A percentile compares a stretch with the other conserved stretches of the same genome.
Evolutionary conservation across 2,888 invertebrate genomes (phyloP).

Genomic region (Fissipunctia ypsillon): DNA sequence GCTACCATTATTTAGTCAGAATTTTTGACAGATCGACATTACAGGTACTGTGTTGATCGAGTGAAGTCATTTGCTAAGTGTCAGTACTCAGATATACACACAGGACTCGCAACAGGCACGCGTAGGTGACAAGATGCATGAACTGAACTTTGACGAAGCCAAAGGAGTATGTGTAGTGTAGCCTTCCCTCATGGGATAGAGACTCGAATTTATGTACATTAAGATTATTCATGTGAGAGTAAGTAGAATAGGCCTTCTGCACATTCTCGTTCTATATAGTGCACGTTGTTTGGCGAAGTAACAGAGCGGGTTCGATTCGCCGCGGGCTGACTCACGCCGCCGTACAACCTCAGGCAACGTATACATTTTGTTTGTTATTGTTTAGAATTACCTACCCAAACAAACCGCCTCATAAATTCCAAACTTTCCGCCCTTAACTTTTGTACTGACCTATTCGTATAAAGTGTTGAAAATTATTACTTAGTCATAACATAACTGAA

Average conservation of each 20-base stretch:
- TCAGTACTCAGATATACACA: background rate
- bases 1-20: background rate
- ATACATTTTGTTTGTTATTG: slow-evolving; percentile 85
- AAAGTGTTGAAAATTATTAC: slow-evolving; percentile 78
- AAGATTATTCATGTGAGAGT: slow-evolving; percentile 15
- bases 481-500: slow-evolving; percentile 66
- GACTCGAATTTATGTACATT: background rate
- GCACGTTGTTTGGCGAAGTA: slow-evolving; percentile 71
- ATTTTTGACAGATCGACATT: background rate
- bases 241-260: slow-evolving; percentile 41
- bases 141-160: background rate
- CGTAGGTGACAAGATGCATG: background rate
- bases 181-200: background rate
- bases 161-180: background rate
- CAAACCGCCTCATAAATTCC: slow-evolving; percentile 82
- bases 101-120: background rate
- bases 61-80: background rate
- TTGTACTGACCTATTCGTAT: slow-evolving; percentile 79
- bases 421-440: slow-evolving; percentile 81
- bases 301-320: slow-evolving; percentile 66
- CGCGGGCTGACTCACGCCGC: slow-evolving; percentile 63
- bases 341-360: slow-evolving; percentile 67
- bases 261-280: slow-evolving; percentile 16
- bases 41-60: background rate
- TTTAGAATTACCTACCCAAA: slow-evolving; percentile 84